Conservation (phyloP, 1,140 invertebrate species). For the Leguminivora glycinivorella region DNA sequence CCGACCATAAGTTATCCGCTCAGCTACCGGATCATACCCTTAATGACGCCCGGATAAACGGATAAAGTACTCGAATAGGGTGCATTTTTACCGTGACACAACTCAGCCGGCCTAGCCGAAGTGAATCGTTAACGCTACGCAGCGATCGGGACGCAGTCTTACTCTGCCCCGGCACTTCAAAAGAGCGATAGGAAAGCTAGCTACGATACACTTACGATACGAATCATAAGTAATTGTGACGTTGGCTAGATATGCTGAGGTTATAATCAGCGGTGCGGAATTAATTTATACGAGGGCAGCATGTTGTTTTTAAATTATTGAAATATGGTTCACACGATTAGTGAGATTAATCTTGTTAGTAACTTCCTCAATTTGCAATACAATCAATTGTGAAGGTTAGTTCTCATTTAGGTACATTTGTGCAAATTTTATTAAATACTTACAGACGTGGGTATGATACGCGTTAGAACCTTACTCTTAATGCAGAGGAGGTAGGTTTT, state of each 20-base stretch:
- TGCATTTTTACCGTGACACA: slow-evolving; percentile 55
- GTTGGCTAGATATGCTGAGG: slow-evolving; percentile 43
- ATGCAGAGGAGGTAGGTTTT: too few species aligned
- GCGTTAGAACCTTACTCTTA: too few species aligned
- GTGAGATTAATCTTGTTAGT: slow-evolving; percentile 41
- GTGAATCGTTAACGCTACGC: too few species aligned
- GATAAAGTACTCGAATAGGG: slow-evolving; percentile 60
- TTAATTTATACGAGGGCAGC: slow-evolving; percentile 65
- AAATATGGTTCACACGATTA: slow-evolving; percentile 58
- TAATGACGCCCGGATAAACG: slow-evolving; percentile 70
- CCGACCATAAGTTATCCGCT: slow-evolving; percentile 75
- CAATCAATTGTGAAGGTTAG: too few species aligned
- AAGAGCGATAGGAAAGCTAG: too few species aligned
- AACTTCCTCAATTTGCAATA: background rate
- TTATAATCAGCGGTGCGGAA: slow-evolving; percentile 57
- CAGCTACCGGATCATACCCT: slow-evolving; percentile 65
- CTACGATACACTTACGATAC: too few species aligned
- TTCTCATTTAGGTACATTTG: too few species aligned
- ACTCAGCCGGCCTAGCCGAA: slow-evolving; percentile 56
- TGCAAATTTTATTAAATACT: too few species aligned
- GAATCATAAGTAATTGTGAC: too few species aligned
- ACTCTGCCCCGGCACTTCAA: too few species aligned
- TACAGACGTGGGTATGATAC: too few species aligned
- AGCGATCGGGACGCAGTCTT: too few species aligned
- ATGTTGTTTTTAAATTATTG: slow-evolving; percentile 62